Conservation (phyloP, 2,888 invertebrate species). For the Ophion ventricosus region DNA sequence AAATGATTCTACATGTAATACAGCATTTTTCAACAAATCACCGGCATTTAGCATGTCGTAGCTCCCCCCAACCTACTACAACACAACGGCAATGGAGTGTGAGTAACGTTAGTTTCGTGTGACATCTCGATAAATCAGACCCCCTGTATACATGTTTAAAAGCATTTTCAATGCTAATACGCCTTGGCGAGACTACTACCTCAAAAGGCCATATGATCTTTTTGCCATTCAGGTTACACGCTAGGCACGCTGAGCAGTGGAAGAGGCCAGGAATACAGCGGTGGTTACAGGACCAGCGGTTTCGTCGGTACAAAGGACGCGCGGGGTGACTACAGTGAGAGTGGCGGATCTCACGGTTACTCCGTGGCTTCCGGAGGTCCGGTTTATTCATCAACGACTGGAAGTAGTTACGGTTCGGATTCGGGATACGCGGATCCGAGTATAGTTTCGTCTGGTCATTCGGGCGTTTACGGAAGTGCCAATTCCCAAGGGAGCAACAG, state of each 20-base stretch:
- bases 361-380: constrained; percentile 41
- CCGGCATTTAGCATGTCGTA: too few relatives aligned
- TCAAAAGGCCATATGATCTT: too few relatives aligned
- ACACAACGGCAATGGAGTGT: too few relatives aligned
- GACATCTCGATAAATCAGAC: too few relatives aligned
- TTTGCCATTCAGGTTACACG: constrained; percentile 67
- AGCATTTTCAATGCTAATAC: too few relatives aligned
- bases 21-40: too few relatives aligned
- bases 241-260: constrained; percentile 61
- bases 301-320: constrained; percentile 60
- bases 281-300: constrained; percentile 60
- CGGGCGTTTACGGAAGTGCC: constrained; percentile 57
- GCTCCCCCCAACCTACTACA: too few relatives aligned
- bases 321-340: constrained; percentile 44
- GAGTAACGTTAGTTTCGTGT: too few relatives aligned
- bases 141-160: too few relatives aligned
- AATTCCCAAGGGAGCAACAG: constrained; percentile 44
- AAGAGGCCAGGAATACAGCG: constrained; percentile 69
- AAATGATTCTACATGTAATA: too few relatives aligned
- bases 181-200: too few relatives aligned
- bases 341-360: constrained; percentile 52
- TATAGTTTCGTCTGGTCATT: constrained; percentile 52
- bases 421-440: constrained; percentile 65
- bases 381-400: constrained; percentile 47
- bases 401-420: constrained; percentile 65